These are phyloP conservation scores for Phataginus tetradactyla DNA, from an alignment of 2,797 vertebrate genomes.

Conservation along the genomic window DNA sequence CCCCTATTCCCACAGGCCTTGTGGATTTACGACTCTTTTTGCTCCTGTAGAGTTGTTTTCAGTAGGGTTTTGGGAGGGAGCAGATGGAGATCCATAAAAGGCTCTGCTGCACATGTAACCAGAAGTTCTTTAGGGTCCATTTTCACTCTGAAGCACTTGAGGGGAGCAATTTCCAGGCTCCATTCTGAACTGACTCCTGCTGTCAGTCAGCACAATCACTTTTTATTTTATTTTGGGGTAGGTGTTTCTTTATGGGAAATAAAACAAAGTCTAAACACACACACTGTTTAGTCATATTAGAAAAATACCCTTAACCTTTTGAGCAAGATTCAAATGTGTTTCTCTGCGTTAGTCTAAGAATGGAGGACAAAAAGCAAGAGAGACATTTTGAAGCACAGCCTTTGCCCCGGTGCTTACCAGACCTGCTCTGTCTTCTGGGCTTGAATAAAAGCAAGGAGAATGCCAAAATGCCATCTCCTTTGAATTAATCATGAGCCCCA, in stretches of 20 bases:
- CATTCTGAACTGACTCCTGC: slow-evolving; percentile 1
- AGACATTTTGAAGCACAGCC: slow-evolving; percentile 4
- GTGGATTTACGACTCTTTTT: neutral
- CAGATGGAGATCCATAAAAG: neutral
- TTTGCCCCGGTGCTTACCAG: neutral
- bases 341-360: slow-evolving; percentile 13
- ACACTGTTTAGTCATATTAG: neutral
- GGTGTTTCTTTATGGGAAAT: slow-evolving; percentile 32
- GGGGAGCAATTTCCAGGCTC: neutral
- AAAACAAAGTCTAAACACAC: slow-evolving; percentile 7
- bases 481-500: slow-evolving; percentile 78
- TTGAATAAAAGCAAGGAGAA: slow-evolving; percentile 57
- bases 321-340: neutral
- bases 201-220: slow-evolving; percentile 19
- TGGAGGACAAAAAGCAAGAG: neutral
- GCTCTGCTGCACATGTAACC: slow-evolving; percentile 25
- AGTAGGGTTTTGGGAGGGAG: slow-evolving; percentile 9
- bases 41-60: neutral
- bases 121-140: neutral
- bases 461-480: slow-evolving; percentile 71
- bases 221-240: slow-evolving; percentile 21
- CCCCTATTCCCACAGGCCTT: neutral
- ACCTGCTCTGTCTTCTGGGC: slow-evolving; percentile 46
- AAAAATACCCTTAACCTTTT: slow-evolving; percentile 35
- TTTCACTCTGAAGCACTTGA: neutral